A percentile compares a stretch with the other conserved stretches of the same genome.
These are phyloP conservation scores for Ctenomys sociabilis DNA, from an alignment of 2,113 vertebrate species.

Conservation along the genomic window DNA sequence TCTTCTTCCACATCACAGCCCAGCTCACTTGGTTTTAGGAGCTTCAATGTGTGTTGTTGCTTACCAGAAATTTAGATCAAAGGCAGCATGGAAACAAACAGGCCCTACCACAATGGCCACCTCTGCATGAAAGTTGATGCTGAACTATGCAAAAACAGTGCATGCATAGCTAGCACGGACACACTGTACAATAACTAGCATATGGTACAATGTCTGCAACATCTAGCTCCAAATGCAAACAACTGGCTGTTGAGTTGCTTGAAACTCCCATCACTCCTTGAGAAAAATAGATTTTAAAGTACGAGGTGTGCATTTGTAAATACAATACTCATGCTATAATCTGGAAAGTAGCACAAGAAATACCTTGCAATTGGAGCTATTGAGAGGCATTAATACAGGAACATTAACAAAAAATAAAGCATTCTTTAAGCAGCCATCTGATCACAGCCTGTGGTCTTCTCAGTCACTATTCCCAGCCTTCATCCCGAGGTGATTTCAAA, in stretches of 20 bases:
- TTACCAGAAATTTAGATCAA: conserved; percentile 1
- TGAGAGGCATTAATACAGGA: background rate
- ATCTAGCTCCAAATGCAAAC: background rate
- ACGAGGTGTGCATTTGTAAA: background rate
- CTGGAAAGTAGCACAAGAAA: background rate
- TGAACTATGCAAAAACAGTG: background rate
- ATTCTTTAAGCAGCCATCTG: background rate
- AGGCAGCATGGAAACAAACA: background rate
- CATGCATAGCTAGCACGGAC: background rate
- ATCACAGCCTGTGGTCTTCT: background rate
- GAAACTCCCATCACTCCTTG: background rate
- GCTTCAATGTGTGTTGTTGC: background rate
- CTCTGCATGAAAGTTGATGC: background rate
- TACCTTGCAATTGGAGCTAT: background rate
- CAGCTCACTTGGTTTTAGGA: background rate
- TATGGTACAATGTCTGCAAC: too few relatives aligned
- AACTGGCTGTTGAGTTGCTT: background rate
- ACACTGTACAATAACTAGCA: too few relatives aligned
- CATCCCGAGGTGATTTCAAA: background rate
- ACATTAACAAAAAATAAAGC: background rate
- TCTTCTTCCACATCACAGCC: background rate
- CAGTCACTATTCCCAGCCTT: background rate
- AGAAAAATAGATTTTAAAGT: background rate
- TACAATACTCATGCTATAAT: background rate
- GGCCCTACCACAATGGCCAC: background rate